These are phyloP conservation scores for Chlorospingus flavigularis DNA, from an alignment of 2,797 vertebrate species.

Conservation along the genomic window DNA sequence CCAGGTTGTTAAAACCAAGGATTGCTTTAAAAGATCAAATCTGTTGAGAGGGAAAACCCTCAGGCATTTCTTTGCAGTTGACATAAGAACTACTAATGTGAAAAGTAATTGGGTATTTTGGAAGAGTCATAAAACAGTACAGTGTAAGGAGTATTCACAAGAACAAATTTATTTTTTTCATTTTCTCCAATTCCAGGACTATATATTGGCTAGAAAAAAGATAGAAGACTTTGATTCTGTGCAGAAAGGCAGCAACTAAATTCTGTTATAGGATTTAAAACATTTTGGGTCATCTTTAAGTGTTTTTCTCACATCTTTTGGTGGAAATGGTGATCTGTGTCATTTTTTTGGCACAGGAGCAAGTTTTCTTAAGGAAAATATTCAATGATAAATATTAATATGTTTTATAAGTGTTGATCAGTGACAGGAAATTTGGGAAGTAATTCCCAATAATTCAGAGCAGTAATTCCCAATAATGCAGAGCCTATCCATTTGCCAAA, in stretches of 20 bases:
- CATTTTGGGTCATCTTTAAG: neutral
- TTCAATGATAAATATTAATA: neutral
- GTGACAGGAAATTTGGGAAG: neutral
- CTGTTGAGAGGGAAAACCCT: neutral
- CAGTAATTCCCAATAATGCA: neutral
- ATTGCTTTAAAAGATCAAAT: neutral
- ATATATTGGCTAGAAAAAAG: neutral
- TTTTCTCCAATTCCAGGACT: neutral
- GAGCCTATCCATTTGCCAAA: neutral
- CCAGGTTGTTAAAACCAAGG: neutral
- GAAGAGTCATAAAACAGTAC: neutral
- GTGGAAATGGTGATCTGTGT: neutral
- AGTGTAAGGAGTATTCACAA: neutral
- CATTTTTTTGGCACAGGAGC: neutral
- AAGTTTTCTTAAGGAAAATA: neutral
- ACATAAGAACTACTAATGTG: neutral
- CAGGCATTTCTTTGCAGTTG: neutral
- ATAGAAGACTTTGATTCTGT: neutral
- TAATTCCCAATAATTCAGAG: neutral
- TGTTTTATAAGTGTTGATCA: neutral
- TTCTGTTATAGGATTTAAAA: neutral
- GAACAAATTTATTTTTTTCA: neutral
- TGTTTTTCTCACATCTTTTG: neutral
- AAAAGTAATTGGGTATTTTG: neutral
- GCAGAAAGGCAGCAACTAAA: neutral